Base-by-base conservation (phyloP, 1,140 invertebrate genomes). In the Rhagoletis zephyria region DNA sequence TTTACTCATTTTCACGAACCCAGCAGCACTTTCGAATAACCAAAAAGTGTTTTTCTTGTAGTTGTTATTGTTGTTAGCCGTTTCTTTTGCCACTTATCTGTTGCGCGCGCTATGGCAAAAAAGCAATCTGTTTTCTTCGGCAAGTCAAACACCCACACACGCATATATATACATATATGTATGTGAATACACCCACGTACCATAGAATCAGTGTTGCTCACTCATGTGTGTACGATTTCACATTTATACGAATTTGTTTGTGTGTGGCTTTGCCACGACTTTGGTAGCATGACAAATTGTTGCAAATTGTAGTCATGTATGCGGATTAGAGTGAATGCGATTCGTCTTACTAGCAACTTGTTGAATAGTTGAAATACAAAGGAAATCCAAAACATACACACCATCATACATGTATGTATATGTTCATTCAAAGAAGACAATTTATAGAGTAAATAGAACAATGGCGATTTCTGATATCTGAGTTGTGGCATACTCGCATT, bases 261-360 rank as follows among this genome's bases (percentile, higher is more conserved):
- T 7, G 3, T 63, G 48, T 45, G 61, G 30, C 51, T 85, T 61
- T 60, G 48, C 2, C n/a, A 42, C 63, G 61, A 60, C 45, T 48
- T 63, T 63, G 45, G 85, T 45, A 16, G 60, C 59, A 64, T 64
- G 61, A 86, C 85, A 86, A 86, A 86, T 86, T 86, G 85, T 63
- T 86, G 85, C 85, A 81, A 81, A 81, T 56, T 81, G 45, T 81
- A 81, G 48, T 81, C 48, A 86, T 86, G 85, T 61, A 86, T 86
- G 61, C 30, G 85, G 85, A 63, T 86, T 86, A 86, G 40, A 40
- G 59, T 42, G 42, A 45, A 86, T 64, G 59, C 30, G 61, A 86
- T 86, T 86, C 85, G 59, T 86, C 85, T 61, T 86, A 60, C 85
- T 63, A 61, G 42, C 85, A 86, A 86, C 85, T 86, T 86, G 85